Percentiles rank a stretch among this genome's conserved stretches.
phyloP scores from a whole-genome alignment of 2,888 invertebrate genomes.

The Hydriomena furcata region DNA sequence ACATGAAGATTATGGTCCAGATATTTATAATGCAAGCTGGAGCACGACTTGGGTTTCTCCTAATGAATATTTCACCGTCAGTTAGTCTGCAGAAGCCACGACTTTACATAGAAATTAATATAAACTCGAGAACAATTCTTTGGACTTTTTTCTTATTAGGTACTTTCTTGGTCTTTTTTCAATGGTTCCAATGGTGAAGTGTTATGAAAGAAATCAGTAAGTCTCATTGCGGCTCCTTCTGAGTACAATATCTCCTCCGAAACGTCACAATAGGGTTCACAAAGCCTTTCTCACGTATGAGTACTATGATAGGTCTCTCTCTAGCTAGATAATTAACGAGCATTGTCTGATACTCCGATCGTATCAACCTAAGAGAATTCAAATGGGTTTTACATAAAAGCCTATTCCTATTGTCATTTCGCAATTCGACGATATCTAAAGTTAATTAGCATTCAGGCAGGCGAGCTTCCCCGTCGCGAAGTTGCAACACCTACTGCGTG shows the following conservation, averaged over 20 bases:
- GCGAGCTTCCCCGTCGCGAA: slow-evolving; percentile 27
- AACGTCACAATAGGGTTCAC: slow-evolving; percentile 7
- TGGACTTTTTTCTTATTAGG: too few species aligned
- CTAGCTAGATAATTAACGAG: slow-evolving; percentile 30
- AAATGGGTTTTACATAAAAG: slow-evolving; percentile 34
- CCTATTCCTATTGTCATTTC: slow-evolving; percentile 48
- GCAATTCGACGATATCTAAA: slow-evolving; percentile 54
- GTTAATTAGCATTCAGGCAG: slow-evolving; percentile 67
- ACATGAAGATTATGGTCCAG: slow-evolving; percentile 58
- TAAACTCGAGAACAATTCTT: neutral
- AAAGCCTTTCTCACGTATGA: slow-evolving; percentile 27
- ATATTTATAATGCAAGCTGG: slow-evolving; percentile 62
- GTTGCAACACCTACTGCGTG: slow-evolving; percentile 57
- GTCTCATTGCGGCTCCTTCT: too few species aligned
- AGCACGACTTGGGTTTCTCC: slow-evolving; percentile 71
- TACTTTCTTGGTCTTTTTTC: too few species aligned
- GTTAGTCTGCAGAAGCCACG: slow-evolving; percentile 41
- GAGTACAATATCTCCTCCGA: neutral
- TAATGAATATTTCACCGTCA: slow-evolving; percentile 66
- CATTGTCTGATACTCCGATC: slow-evolving; percentile 33
- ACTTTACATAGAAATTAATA: slow-evolving; percentile 36
- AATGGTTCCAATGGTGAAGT: too few species aligned
- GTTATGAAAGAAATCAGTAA: neutral
- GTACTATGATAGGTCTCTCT: slow-evolving; percentile 22
- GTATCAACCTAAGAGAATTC: slow-evolving; percentile 32